phyloP scores from a whole-genome alignment of 2,888 invertebrate species.

The Nomada ferruginata region DNA sequence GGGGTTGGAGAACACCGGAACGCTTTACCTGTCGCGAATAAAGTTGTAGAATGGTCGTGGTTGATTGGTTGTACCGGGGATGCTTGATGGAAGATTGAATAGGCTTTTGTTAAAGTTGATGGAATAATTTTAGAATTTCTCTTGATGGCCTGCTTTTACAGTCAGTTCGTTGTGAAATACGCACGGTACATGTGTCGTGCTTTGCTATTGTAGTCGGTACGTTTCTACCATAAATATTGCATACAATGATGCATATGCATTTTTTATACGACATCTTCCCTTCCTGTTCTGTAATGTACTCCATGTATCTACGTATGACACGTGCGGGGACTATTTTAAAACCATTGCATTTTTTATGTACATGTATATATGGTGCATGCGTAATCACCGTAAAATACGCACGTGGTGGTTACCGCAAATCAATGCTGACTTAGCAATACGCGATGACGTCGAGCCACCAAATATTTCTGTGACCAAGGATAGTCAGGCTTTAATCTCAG shows the following conservation, averaged over 20 bases:
- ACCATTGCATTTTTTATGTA: background rate
- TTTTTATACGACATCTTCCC: background rate
- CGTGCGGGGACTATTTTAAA: background rate
- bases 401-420: background rate
- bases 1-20: constrained; percentile 17
- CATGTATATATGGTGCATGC: background rate
- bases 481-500: background rate
- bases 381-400: background rate
- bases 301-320: too few species aligned
- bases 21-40: constrained; percentile 31
- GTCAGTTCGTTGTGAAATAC: background rate
- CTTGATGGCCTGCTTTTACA: too few species aligned
- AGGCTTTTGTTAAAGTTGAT: background rate
- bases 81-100: background rate
- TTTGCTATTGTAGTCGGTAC: background rate
- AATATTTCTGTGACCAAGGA: constrained; percentile 14
- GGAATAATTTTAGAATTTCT: background rate
- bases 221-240: background rate
- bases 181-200: background rate
- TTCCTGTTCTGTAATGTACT: background rate
- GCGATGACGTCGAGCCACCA: background rate
- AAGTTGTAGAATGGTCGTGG: background rate
- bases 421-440: background rate
- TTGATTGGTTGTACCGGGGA: background rate
- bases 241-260: constrained; percentile 10